phyloP scores from a whole-genome alignment of 2,888 invertebrate genomes.

The Trypoxylon attenuatum region DNA sequence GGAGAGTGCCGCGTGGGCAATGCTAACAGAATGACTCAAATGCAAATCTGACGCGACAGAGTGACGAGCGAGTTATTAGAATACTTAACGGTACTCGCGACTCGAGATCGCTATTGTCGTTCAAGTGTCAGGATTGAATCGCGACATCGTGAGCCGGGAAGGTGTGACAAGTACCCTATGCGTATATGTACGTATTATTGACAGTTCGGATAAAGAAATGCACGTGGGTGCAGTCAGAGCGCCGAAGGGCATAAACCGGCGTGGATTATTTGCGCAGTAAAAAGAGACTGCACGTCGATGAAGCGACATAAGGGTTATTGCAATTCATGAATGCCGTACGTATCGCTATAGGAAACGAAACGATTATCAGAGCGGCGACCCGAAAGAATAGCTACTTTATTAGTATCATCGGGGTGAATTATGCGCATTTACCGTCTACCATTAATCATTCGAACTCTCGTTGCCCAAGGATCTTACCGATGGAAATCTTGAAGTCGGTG shows the following conservation, averaged over 20 bases:
- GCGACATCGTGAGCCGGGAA: slow-evolving; percentile 21
- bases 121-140: slow-evolving; percentile 47
- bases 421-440: background rate
- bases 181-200: too few species aligned
- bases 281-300: too few species aligned
- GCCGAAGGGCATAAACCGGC: too few species aligned
- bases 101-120: slow-evolving; percentile 47
- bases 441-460: background rate
- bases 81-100: slow-evolving; percentile 54
- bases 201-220: too few species aligned
- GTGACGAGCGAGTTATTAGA: slow-evolving; percentile 51
- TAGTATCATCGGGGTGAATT: background rate
- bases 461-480: background rate
- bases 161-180: slow-evolving; percentile 13
- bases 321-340: too few species aligned
- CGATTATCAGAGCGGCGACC: background rate
- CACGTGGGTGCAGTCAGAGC: too few species aligned
- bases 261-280: too few species aligned
- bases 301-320: too few species aligned
- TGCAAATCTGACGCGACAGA: slow-evolving; percentile 53
- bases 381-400: background rate
- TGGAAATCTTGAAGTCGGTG: background rate
- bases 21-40: too few species aligned
- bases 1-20: too few species aligned
- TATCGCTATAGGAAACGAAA: background rate